Base-by-base conservation (phyloP, 1,140 invertebrate species). In the Ips nitidus region DNA sequence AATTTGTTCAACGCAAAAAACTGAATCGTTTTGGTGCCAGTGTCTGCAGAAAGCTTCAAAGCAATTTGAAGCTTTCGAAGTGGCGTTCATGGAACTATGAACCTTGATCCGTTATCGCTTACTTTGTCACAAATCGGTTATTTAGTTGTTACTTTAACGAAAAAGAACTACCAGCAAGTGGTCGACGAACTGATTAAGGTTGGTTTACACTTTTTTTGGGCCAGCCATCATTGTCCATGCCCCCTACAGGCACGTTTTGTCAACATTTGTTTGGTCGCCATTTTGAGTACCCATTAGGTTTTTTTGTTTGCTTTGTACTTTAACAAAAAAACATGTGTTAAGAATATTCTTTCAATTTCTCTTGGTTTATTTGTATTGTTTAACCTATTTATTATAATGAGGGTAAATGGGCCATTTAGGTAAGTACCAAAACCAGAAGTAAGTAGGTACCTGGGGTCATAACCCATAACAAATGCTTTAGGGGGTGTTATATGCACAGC, bases 41-140 rank as follows among this genome's bases (percentile, higher is more conserved):
- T 86, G 85, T 83, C 84, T 84, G 82, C 86, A 87, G 87, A 88
- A 90, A 90, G 89, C 90, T 91, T 91, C 89, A 91, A 91, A 88
- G 84, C 82, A 85, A 85, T 89, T 91, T 91, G 89, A 91, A 90
- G 88, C 87, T 88, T 88, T 88, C 87, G 86, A 87, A 83, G 86
- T 86, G 83, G 86, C 84, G 85, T 92, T 91, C 89, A 94, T 94
- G 90, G 92, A 96, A 96, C 91, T 94, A 97, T 97, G 94, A 96
- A 95, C 92, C 92, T 95, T 88, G 94, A 96, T 88, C 91, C 94
- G 89, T 90, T 94, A 89, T 94, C 92, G 88, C 94, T 95, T 91
- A 93, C 94, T 88, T 91, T 96, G 90, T 93, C 93, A 88, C 93
- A 97, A 91, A 97, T 97, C 86, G 92, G 90, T 91, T 93, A 93